A percentile compares a stretch with the other conserved stretches of the same genome.
These are phyloP conservation scores for Girardinichthys multiradiatus DNA, from an alignment of 2,113 vertebrate genomes.

Conservation along the genomic window DNA sequence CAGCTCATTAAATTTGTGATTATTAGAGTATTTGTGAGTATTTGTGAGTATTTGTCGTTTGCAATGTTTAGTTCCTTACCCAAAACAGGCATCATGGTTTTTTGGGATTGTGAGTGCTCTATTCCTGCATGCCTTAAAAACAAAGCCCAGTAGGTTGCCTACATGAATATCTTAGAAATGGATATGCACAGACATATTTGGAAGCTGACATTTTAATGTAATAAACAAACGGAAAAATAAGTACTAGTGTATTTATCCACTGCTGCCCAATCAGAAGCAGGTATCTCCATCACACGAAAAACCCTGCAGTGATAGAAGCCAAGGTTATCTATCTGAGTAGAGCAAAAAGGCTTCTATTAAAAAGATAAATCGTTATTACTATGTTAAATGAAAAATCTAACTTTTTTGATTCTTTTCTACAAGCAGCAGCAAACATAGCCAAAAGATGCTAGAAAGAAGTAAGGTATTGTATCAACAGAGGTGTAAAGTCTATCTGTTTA, in stretches of 20 bases:
- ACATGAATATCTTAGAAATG: not conserved
- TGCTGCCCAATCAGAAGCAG: too few species aligned
- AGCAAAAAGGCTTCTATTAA: not conserved
- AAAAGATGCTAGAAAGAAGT: not conserved
- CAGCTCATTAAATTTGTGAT: too few species aligned
- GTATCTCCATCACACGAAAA: not conserved
- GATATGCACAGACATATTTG: not conserved
- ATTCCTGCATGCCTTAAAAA: not conserved
- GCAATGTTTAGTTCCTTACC: not conserved
- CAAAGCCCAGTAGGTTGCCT: not conserved
- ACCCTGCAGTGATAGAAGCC: not conserved
- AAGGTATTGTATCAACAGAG: not conserved
- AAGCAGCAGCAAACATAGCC: not conserved
- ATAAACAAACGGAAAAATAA: not conserved
- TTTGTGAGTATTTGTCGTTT: too few species aligned
- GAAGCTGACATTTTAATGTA: not conserved
- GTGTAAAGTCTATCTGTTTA: not conserved
- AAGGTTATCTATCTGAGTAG: not conserved
- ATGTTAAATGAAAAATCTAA: not conserved
- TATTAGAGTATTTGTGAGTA: too few species aligned
- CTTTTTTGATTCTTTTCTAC: not conserved
- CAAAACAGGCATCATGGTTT: not conserved
- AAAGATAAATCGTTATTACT: not conserved
- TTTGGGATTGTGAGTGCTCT: not conserved
- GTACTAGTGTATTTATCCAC: not conserved